Base-by-base conservation (phyloP, 2,888 invertebrate species). In the Boloria euphrosyne region DNA sequence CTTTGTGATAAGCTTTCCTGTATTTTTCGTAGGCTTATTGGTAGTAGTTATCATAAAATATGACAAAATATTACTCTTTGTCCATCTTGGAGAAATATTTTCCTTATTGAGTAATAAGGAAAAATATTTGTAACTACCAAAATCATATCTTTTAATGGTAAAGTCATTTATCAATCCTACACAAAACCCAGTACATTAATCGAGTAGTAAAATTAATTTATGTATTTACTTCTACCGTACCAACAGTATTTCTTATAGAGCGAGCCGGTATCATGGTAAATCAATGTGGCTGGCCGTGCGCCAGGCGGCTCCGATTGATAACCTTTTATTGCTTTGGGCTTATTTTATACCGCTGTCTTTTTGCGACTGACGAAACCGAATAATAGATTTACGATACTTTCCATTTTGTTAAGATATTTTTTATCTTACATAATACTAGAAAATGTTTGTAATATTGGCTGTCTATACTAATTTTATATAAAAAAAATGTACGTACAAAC, bases 281-380 rank as follows among this genome's bases (percentile, higher is more conserved):
- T 63, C 57, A 69, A 63, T 69, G 62, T 60, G 4, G 49, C 53
- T 68, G 68, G 68, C 68, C 50, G 58, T 49, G 44, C 43, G 62
- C 68, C 68, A 65, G 62, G 61, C 68, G 62, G 49, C 58, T 59
- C 18, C 68, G 46, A 68, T 68, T 66, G 65, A 62, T 65, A 65
- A 59, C 62, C 62, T 62, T 62, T 68, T 68, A 49, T 62, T 49
- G 58, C 63, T 66, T 31, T 31, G 31, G 62, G 61, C 53, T 58
- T 52, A 68, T 68, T 68, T 68, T 55, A 55, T 67, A 51, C 60
- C 51, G 49, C 53, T 62, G 44, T 47, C 54, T 62, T 62, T 59
- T 62, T 47, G 53, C 27, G 46, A 62, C 53, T 22, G 57, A 46
- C 55, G 55, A 43, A 59, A 59, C 49, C 46, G 47, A 58, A 7